These are phyloP conservation scores for Drosophila ironensis DNA, from an alignment of 1,140 invertebrate genomes.

Conservation along the genomic window DNA sequence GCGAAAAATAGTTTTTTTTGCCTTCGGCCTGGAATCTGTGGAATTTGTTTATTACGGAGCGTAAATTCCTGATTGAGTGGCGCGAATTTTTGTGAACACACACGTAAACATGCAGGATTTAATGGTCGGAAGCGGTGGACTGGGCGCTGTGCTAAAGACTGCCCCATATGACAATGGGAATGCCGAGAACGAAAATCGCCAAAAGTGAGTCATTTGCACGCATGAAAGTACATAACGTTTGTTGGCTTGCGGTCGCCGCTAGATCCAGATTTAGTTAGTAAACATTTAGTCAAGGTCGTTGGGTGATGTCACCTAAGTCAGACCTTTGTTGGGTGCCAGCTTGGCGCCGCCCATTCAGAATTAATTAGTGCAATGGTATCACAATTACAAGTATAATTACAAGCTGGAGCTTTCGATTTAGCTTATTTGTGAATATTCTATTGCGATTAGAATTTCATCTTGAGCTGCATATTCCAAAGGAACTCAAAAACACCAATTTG, in stretches of 20 bases:
- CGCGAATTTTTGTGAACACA: slow-evolving; percentile 20
- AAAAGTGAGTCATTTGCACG: slow-evolving; percentile 40
- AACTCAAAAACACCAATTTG: no score
- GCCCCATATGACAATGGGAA: slow-evolving; percentile 32
- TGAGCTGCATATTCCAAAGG: no score
- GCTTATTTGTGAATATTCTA: neutral
- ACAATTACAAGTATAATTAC: neutral
- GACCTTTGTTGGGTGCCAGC: slow-evolving; percentile 11
- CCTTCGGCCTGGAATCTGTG: slow-evolving; percentile 56
- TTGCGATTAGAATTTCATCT: no score
- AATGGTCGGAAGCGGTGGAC: slow-evolving; percentile 37
- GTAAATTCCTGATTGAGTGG: slow-evolving; percentile 43
- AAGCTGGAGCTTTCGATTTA: neutral
- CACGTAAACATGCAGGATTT: slow-evolving; percentile 65
- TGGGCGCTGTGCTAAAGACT: no score
- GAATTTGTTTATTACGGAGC: slow-evolving; percentile 65
- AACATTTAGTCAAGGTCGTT: slow-evolving; percentile 43
- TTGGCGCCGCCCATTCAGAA: neutral
- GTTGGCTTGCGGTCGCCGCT: slow-evolving; percentile 15
- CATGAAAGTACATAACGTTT: neutral
- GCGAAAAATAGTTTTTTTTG: slow-evolving; percentile 48
- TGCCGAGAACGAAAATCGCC: slow-evolving; percentile 22
- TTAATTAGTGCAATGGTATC: slow-evolving; percentile 20
- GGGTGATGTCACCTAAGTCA: slow-evolving; percentile 53
- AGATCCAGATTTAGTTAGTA: slow-evolving; percentile 20